Evolutionary conservation across 1,140 invertebrate genomes (phyloP).

Genomic region (Drosophila ogumai): DNA sequence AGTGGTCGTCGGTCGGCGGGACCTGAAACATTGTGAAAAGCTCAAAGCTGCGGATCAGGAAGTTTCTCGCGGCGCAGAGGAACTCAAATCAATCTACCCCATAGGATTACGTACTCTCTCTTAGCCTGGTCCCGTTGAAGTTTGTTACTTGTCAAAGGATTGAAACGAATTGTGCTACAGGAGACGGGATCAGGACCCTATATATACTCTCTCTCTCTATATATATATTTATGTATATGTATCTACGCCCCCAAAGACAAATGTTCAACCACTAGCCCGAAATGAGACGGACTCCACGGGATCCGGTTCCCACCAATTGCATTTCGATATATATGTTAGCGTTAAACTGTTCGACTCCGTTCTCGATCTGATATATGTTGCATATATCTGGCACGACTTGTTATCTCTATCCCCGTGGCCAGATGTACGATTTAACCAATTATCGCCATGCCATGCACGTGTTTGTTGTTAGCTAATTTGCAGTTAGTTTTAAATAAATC

Average conservation of each 20-base stretch:
- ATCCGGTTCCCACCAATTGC: constrained; percentile 30
- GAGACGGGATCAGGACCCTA: constrained; percentile 1
- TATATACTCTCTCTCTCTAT: constrained; percentile 5
- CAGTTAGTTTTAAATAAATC: constrained; percentile 48
- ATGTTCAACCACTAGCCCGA: constrained; percentile 41
- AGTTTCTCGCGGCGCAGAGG: background rate
- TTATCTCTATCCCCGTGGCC: constrained; percentile 7
- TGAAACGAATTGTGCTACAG: background rate
- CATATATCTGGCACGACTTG: constrained; percentile 11
- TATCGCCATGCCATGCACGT: constrained; percentile 50
- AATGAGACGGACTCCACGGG: constrained; percentile 6
- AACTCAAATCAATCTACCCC: constrained; percentile 41
- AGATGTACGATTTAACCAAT: constrained; percentile 26
- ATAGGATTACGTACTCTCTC: constrained; percentile 18
- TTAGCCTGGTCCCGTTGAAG: background rate
- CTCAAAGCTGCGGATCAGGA: constrained; percentile 13
- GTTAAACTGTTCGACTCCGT: constrained; percentile 23
- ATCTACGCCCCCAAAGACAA: constrained; percentile 39
- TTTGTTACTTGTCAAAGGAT: background rate
- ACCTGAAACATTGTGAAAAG: constrained; percentile 20
- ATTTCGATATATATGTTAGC: constrained; percentile 42
- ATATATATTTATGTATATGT: constrained; percentile 8
- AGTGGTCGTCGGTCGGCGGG: constrained; percentile 1
- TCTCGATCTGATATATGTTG: constrained; percentile 4
- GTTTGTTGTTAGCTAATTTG: constrained; percentile 55